phyloP scores from a whole-genome alignment of 2,888 invertebrate genomes.

The Punctoribates punctum region DNA sequence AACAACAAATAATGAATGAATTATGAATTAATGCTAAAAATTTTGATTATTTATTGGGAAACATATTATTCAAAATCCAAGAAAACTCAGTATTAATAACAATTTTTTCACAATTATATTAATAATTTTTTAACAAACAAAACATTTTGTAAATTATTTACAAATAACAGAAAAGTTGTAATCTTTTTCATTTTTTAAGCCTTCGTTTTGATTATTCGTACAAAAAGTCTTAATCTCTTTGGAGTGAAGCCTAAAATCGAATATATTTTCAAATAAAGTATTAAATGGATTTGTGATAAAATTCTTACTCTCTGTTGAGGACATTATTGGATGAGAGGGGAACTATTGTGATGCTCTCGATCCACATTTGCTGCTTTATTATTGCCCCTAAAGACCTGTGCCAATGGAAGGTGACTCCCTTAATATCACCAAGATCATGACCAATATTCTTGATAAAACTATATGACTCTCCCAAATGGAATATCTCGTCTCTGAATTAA shows the following conservation, averaged over 20 bases:
- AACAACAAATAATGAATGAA: too few species aligned
- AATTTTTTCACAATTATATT: too few species aligned
- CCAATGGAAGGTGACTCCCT: neutral
- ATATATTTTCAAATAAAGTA: neutral
- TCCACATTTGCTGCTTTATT: neutral
- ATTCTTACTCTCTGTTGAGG: constrained; percentile 14
- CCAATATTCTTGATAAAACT: neutral
- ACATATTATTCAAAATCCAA: too few species aligned
- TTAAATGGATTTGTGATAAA: neutral
- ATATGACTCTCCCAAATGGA: constrained; percentile 28
- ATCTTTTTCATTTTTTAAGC: neutral
- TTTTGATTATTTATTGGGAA: too few species aligned
- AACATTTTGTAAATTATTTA: too few species aligned
- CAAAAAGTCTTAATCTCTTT: constrained; percentile 25
- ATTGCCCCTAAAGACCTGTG: neutral
- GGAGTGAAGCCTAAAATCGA: neutral
- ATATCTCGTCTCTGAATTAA: constrained; percentile 21
- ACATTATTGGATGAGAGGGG: neutral
- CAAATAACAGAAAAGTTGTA: neutral
- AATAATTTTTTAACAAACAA: too few species aligned
- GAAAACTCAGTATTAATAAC: too few species aligned
- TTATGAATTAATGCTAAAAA: too few species aligned
- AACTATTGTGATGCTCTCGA: constrained; percentile 22
- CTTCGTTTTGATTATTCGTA: neutral
- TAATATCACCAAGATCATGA: neutral